Evolutionary conservation across 2,888 invertebrate species (phyloP).

Genomic region (Acrobasis consociella): DNA sequence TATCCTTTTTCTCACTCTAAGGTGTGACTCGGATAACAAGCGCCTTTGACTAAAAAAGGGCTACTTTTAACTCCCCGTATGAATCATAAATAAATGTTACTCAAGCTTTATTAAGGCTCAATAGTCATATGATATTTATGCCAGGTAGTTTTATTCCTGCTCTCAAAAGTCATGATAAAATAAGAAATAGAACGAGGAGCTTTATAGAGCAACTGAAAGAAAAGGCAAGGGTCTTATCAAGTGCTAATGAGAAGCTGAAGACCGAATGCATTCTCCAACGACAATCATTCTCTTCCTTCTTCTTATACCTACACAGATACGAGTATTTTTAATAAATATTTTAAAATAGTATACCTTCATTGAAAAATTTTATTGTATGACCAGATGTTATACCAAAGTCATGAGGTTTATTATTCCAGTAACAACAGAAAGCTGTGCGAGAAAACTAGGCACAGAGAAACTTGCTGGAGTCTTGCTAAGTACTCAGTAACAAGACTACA

Average conservation of each 20-base stretch:
- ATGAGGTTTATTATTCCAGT: not conserved
- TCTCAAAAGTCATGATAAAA: no score
- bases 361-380: no score
- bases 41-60: not conserved
- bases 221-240: no score
- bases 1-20: not conserved
- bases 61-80: conserved; percentile 12
- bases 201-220: no score
- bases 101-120: not conserved
- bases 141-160: no score
- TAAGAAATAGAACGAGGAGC: no score
- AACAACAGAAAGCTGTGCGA: not conserved
- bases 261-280: no score
- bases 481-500: conserved; percentile 6
- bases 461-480: not conserved
- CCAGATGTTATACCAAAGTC: not conserved
- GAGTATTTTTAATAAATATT: no score
- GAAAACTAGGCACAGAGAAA: not conserved
- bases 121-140: not conserved
- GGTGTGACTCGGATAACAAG: not conserved
- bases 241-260: no score
- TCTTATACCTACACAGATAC: no score
- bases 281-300: no score
- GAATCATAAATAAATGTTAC: conserved; percentile 13
- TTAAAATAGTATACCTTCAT: no score